Base-by-base conservation (phyloP, 2,888 invertebrate genomes). In the Drosophila ochracea region DNA sequence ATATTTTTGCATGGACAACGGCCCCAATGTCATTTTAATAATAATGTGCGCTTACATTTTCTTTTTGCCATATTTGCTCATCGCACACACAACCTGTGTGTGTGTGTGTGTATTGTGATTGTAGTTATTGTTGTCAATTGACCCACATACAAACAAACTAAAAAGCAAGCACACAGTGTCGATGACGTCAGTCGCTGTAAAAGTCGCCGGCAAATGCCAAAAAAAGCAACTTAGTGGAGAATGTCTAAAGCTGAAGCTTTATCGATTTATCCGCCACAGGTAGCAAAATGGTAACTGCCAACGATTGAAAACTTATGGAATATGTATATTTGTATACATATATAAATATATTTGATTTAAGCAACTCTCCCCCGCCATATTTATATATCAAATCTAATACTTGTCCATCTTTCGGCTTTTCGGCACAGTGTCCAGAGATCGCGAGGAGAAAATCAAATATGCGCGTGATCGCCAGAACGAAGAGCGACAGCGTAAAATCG, bases 391-490 rank as follows among this genome's bases (percentile, higher is more conserved):
- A n/a, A 13, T 9, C 28, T 57, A 57, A 57, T 13, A n/a, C 11
- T 39, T 6, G 11, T 71, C 13, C 37, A 55, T 47, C n/a, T 13
- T 28, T 53, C 7, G 21, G 6, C 7, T 11, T 7, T 0, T 43
- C n/a, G 13, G n/a, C 28, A 28, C 71, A 92, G 92, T 82, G 78
- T 90, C 88, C 83, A 93, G 92, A 91, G 95, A 95, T 91, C 94
- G 95, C 88, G 95, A 95, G 94, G 95, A 96, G 93, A 95, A 96
- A 94, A 94, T 96, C 91, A 95, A 95, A 93, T 94, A 95, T 93
- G 95, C 97, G 89, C 96, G 97, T 89, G 98, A 98, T 92, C 95
- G 97, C 89, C 97, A 98, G 93, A 97, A 97, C 94, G 97, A 97
- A 92, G 98, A 98, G 93, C 95, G 98, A 91, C 96, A 97, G 92